Base-by-base conservation (phyloP, 2,113 vertebrate genomes). In the Eublepharis macularius region DNA sequence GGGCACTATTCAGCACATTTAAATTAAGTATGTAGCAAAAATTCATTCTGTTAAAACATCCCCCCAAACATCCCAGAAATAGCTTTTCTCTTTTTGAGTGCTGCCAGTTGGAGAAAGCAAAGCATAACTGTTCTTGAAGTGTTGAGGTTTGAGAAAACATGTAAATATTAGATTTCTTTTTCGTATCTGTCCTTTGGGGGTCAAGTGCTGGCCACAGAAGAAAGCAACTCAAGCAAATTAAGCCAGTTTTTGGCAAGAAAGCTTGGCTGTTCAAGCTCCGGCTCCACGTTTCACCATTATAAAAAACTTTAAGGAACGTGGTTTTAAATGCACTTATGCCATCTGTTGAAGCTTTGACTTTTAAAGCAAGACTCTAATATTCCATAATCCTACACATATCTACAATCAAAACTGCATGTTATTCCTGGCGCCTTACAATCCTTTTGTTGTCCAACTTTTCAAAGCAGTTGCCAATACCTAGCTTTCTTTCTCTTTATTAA, bases 291-390 rank as follows among this genome's bases (percentile, higher is more conserved):
- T 90, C 83, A 87, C 88, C 93, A 87, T 89, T 95, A 91, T 93
- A 83, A 91, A 95, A 89, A 89, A 81, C 90, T 83, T 4, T 1
- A 2, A 91, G 76, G 82, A 92, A 83, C 87, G 92, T 92, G 93
- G 88, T 88, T 95, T 94, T 90, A 91, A 93, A 96, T 92, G 91
- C 47, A 73, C 73, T 92, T 85, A 54, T 17, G 84, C 90, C 91
- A 94, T 92, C 92, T 94, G 91, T 82, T 84, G 76, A 88, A 88
- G 79, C 86, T 92, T 90, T 81, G 54, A 82, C 32, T 74, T 5
- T 90, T 89, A 76, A 90, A 91, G 84, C 79, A 90, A 90, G 76
- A 68, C 70, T 93, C 81, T 92, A 83, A 89, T 90, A 76, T 87
- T 94, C 69, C 72, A 0, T 43, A n/a, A 75, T 72, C 79, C 0